Conservation (phyloP, 2,113 vertebrate species). For the Myotis davidii region DNA sequence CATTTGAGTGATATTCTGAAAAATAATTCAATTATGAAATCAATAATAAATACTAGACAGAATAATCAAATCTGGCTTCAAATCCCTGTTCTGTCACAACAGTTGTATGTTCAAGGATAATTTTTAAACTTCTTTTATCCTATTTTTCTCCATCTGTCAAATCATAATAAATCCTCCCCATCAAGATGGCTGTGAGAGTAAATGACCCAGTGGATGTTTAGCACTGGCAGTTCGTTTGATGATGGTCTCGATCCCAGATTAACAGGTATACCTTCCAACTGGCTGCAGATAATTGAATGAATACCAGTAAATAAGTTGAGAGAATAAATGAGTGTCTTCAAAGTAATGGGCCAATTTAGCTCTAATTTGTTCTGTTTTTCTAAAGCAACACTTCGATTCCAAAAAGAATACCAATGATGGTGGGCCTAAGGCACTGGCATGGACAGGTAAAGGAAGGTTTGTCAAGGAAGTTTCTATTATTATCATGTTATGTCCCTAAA, state of each 20-base stretch:
- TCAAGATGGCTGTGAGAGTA: background rate
- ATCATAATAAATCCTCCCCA: background rate
- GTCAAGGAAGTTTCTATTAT: background rate
- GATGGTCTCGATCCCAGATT: background rate
- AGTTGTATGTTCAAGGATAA: background rate
- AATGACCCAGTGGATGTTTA: background rate
- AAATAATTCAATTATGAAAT: background rate
- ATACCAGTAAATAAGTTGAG: background rate
- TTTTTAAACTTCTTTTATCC: background rate
- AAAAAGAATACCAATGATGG: background rate
- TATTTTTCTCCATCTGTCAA: background rate
- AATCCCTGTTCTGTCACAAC: background rate
- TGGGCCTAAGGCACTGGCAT: accelerated
- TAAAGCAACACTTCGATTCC: background rate
- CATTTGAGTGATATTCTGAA: background rate
- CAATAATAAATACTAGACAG: background rate
- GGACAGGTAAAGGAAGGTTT: too few species aligned
- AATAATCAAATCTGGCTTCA: background rate
- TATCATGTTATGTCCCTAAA: background rate
- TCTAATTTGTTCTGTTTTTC: background rate
- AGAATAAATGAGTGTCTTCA: background rate
- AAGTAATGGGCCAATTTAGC: background rate
- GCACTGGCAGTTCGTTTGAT: background rate
- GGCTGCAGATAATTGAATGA: background rate
- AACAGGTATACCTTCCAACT: accelerated